These are phyloP conservation scores for Aplocera efformata DNA, from an alignment of 2,888 invertebrate genomes.

Conservation along the genomic window DNA sequence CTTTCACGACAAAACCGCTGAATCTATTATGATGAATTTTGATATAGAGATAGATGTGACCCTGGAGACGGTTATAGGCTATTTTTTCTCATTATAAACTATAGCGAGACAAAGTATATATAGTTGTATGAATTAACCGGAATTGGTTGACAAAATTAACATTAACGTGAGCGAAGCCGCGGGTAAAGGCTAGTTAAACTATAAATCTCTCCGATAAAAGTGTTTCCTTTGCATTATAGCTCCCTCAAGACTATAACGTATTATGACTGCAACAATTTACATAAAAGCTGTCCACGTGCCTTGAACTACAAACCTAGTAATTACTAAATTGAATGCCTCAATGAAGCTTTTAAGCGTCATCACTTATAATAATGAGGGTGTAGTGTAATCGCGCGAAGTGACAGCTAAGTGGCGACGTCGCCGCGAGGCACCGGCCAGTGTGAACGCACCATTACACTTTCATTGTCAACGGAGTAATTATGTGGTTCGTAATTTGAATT, in stretches of 20 bases:
- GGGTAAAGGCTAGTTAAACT: too few relatives aligned
- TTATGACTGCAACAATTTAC: conserved; percentile 38
- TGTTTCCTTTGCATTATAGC: too few relatives aligned
- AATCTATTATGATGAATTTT: too few relatives aligned
- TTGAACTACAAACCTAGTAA: conserved; percentile 60
- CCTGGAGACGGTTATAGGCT: too few relatives aligned
- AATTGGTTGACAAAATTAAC: too few relatives aligned
- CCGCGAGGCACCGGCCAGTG: conserved; percentile 46
- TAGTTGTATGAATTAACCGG: too few relatives aligned
- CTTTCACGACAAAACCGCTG: too few relatives aligned
- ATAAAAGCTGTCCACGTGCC: conserved; percentile 50
- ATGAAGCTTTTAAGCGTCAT: conserved; percentile 74
- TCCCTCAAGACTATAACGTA: conserved; percentile 1
- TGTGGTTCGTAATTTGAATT: conserved; percentile 39
- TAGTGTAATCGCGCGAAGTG: conserved; percentile 58
- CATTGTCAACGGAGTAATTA: conserved; percentile 60
- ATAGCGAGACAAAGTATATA: too few relatives aligned
- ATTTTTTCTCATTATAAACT: too few relatives aligned
- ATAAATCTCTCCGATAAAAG: too few relatives aligned
- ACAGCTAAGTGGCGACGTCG: conserved; percentile 68
- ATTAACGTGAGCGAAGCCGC: too few relatives aligned
- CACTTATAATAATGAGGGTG: conserved; percentile 75
- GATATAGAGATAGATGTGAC: too few relatives aligned
- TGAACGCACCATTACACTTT: conserved; percentile 61
- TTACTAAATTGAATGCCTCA: conserved; percentile 76